Percentiles rank a stretch among this genome's conserved stretches.
Conservation (phyloP, 2,888 invertebrate species). For the Oligia strigilis region DNA sequence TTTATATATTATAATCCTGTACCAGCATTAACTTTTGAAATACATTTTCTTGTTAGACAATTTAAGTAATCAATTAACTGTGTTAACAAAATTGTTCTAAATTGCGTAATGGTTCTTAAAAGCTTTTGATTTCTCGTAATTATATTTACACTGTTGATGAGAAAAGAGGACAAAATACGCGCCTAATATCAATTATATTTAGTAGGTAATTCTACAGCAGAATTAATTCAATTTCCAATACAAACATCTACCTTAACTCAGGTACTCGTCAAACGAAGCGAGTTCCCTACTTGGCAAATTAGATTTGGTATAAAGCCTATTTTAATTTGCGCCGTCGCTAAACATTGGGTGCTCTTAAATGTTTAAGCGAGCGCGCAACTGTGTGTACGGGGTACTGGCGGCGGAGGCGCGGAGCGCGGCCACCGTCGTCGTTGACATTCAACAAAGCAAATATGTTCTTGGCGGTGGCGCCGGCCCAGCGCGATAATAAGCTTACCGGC, state of each 20-base stretch:
- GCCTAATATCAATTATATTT: conserved; percentile 72
- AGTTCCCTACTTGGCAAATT: conserved; percentile 88
- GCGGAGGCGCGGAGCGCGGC: conserved; percentile 56
- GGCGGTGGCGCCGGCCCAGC: conserved; percentile 74
- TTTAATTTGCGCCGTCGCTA: conserved; percentile 89
- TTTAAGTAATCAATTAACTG: conserved; percentile 37
- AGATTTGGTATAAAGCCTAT: conserved; percentile 90
- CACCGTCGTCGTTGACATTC: conserved; percentile 83
- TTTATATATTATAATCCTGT: background rate
- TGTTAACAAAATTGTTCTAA: conserved; percentile 50
- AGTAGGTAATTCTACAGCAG: conserved; percentile 81
- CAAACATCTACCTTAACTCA: conserved; percentile 83
- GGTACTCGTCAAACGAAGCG: conserved; percentile 82
- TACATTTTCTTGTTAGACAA: conserved; percentile 20
- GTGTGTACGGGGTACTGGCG: conserved; percentile 78
- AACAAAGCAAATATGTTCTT: conserved; percentile 88
- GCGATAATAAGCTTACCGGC: conserved; percentile 88
- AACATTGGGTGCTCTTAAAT: conserved; percentile 88
- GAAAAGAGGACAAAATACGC: conserved; percentile 66
- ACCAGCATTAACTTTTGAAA: background rate
- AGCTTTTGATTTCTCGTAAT: conserved; percentile 67
- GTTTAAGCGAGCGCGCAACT: conserved; percentile 86
- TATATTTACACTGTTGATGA: conserved; percentile 65
- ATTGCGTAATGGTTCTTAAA: conserved; percentile 61
- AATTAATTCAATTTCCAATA: conserved; percentile 88